phyloP scores from a whole-genome alignment of 2,113 vertebrate species.

The Chloebia gouldiae region DNA sequence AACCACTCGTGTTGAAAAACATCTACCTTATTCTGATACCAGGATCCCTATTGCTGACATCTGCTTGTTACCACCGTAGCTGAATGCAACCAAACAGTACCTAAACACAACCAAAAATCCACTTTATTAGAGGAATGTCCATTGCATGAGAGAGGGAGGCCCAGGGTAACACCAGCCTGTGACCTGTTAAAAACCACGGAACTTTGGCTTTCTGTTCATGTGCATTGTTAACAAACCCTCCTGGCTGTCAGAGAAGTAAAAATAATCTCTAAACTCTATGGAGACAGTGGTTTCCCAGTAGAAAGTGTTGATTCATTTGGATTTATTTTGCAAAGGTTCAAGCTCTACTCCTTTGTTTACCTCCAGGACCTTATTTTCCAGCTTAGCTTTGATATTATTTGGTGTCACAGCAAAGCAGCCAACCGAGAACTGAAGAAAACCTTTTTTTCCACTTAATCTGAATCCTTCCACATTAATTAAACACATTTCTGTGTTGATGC shows the following conservation, averaged over 20 bases:
- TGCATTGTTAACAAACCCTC: neutral
- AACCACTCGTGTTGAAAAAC: neutral
- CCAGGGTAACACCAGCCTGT: neutral
- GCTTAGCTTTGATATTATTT: neutral
- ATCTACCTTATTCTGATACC: neutral
- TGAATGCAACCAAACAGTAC: neutral
- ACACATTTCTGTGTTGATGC: neutral
- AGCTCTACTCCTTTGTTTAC: neutral
- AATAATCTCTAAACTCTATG: neutral
- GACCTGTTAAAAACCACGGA: rapidly evolving
- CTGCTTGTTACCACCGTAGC: neutral
- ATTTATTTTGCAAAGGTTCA: neutral
- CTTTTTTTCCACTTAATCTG: neutral
- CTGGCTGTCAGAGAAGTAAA: neutral
- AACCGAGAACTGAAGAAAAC: neutral
- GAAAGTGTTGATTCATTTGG: neutral
- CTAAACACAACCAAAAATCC: neutral
- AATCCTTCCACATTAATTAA: neutral
- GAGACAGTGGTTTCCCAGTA: neutral
- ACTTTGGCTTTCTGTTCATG: neutral
- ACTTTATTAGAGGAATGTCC: neutral
- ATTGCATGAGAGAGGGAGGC: neutral
- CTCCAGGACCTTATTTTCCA: neutral
- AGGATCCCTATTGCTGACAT: neutral
- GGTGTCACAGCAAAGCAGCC: neutral